A percentile compares a stretch with the other conserved stretches of the same genome.
Evolutionary conservation across 2,888 invertebrate species (phyloP).

Genomic region (Mimumesa dahlbomi): DNA sequence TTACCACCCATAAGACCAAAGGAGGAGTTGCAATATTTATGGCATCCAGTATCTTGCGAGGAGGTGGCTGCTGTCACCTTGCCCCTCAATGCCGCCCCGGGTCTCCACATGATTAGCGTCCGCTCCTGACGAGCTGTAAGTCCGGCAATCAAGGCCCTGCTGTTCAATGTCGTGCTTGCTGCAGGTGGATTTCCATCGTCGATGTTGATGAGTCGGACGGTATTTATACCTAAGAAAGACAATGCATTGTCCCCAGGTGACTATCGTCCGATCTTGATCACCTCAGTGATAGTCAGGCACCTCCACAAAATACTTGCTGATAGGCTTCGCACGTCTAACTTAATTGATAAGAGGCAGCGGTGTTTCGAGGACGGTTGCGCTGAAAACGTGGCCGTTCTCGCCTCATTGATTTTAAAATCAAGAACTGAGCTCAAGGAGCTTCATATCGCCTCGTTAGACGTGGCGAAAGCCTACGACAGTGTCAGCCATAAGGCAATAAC

Average conservation of each 20-base stretch:
- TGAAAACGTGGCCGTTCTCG: conserved; percentile 54
- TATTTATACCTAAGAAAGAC: conserved; percentile 38
- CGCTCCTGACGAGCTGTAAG: conserved; percentile 51
- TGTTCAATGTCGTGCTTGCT: conserved; percentile 21
- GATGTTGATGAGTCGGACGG: conserved; percentile 56
- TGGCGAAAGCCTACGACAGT: conserved; percentile 79
- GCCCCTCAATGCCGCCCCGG: conserved; percentile 49
- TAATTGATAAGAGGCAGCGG: conserved; percentile 55
- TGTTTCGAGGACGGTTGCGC: conserved; percentile 60
- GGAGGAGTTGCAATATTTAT: conserved; percentile 6
- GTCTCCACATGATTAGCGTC: conserved; percentile 59
- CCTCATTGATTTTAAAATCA: conserved; percentile 52
- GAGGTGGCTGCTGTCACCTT: conserved; percentile 42
- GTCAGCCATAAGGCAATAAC: conserved; percentile 70
- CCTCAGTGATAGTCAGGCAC: conserved; percentile 47
- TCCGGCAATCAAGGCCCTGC: not conserved
- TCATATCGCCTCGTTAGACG: conserved; percentile 78
- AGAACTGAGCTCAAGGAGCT: conserved; percentile 64
- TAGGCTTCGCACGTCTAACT: not conserved
- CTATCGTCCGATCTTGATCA: not conserved
- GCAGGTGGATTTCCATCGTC: conserved; percentile 49
- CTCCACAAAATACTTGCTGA: conserved; percentile 50
- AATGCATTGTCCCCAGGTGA: not conserved
- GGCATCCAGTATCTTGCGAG: conserved; percentile 32
- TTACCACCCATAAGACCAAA: no score